Evolutionary conservation across 2,888 invertebrate species (phyloP).

Genomic region (Melanargia galathea): DNA sequence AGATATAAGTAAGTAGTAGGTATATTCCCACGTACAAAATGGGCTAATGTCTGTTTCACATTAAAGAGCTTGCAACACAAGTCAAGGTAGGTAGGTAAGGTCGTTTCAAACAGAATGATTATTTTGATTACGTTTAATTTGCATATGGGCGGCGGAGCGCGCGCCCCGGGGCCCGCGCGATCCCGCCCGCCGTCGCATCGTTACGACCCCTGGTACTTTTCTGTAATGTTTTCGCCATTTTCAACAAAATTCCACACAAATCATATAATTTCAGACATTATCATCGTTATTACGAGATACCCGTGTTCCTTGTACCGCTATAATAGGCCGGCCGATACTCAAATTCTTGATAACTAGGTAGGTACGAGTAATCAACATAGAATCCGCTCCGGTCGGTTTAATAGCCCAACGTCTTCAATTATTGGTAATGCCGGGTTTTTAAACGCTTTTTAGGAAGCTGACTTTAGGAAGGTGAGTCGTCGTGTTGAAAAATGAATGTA

Average conservation of each 20-base stretch:
- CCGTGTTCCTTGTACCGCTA: slow-evolving; percentile 69
- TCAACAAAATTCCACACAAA: slow-evolving; percentile 82
- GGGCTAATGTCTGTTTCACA: slow-evolving; percentile 30
- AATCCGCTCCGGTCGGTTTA: slow-evolving; percentile 72
- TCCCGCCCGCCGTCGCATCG: slow-evolving; percentile 66
- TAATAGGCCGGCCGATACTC: slow-evolving; percentile 74
- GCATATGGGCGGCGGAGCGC: slow-evolving; percentile 71
- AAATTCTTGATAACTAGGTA: slow-evolving; percentile 81
- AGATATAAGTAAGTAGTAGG: neutral
- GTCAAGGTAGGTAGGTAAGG: slow-evolving; percentile 48
- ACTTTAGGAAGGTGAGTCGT: slow-evolving; percentile 57
- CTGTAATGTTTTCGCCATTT: slow-evolving; percentile 83
- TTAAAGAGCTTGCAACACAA: slow-evolving; percentile 51
- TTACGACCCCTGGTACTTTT: slow-evolving; percentile 80
- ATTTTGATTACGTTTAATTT: slow-evolving; percentile 83
- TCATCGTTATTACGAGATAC: slow-evolving; percentile 78
- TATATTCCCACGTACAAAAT: neutral
- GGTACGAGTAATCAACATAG: slow-evolving; percentile 80
- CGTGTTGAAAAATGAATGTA: too few relatives aligned
- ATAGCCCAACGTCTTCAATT: slow-evolving; percentile 75
- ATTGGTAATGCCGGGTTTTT: slow-evolving; percentile 78
- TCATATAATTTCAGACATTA: slow-evolving; percentile 80
- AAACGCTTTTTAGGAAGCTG: slow-evolving; percentile 78
- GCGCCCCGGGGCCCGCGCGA: slow-evolving; percentile 57
- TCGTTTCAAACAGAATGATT: slow-evolving; percentile 71